A percentile compares a stretch with the other conserved stretches of the same genome.
These are phyloP conservation scores for Lepidochrysops patricia DNA, from an alignment of 2,888 invertebrate species.

Conservation along the genomic window DNA sequence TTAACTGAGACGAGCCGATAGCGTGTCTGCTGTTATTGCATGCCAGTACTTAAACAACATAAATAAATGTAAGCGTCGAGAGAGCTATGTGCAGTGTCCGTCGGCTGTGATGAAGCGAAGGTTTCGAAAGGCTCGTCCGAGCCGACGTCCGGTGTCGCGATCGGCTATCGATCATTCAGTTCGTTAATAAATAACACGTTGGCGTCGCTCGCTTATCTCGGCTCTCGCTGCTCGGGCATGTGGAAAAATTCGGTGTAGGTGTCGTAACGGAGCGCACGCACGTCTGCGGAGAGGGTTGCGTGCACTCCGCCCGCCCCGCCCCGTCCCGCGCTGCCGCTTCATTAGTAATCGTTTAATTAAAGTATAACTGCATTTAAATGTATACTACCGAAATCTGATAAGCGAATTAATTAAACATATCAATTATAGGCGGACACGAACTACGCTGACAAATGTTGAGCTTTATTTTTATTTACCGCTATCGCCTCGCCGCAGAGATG, in stretches of 20 bases:
- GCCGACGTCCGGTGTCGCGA: conserved; percentile 69
- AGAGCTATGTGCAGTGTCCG: conserved; percentile 22
- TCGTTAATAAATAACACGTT: conserved; percentile 75
- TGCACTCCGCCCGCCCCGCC: conserved; percentile 48
- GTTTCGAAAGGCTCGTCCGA: conserved; percentile 68
- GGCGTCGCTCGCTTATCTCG: conserved; percentile 68
- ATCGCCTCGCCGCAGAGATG: neutral
- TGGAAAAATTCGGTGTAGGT: conserved; percentile 74
- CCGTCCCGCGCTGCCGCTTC: conserved; percentile 51
- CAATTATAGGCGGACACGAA: neutral
- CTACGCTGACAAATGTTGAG: neutral
- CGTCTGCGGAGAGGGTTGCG: conserved; percentile 51
- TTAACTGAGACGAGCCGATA: neutral
- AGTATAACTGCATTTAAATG: conserved; percentile 29
- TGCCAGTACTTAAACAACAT: neutral
- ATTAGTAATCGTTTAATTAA: conserved; percentile 61
- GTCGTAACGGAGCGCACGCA: conserved; percentile 71
- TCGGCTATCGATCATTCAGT: conserved; percentile 75
- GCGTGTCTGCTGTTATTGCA: neutral
- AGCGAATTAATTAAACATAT: neutral
- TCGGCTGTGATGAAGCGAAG: conserved; percentile 36
- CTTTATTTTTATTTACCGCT: neutral
- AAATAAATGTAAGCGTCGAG: neutral
- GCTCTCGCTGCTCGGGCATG: conserved; percentile 61
- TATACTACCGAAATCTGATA: conserved; percentile 8